These are phyloP conservation scores for Zhengitettix transpicula DNA, from an alignment of 2,888 invertebrate species.

Conservation along the genomic window DNA sequence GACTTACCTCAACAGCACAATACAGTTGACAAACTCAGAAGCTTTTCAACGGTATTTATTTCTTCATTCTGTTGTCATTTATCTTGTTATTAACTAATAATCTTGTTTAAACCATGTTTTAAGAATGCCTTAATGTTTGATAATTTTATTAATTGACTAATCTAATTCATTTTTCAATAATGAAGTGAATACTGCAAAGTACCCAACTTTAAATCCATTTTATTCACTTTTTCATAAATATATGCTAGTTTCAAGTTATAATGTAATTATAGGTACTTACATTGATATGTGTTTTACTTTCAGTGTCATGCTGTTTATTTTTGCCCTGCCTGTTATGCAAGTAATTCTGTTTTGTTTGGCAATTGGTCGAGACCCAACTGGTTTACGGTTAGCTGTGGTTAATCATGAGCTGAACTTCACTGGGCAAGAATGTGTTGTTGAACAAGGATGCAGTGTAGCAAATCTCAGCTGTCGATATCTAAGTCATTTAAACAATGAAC, in stretches of 20 bases:
- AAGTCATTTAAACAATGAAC: conserved; percentile 50
- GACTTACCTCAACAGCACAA: too few relatives aligned
- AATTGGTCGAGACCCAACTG: conserved; percentile 73
- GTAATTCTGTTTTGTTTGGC: conserved; percentile 86
- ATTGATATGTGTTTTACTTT: conserved; percentile 4
- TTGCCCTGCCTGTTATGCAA: conserved; percentile 85
- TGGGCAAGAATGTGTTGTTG: conserved; percentile 31
- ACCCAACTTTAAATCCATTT: not conserved
- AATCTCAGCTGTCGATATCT: conserved; percentile 69
- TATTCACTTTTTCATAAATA: not conserved
- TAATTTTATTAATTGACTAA: too few relatives aligned
- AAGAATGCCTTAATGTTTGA: too few relatives aligned
- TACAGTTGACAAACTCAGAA: too few relatives aligned
- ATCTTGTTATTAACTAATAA: too few relatives aligned
- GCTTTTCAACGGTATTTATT: too few relatives aligned
- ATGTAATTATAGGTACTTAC: too few relatives aligned
- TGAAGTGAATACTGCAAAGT: too few relatives aligned
- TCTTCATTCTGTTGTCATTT: too few relatives aligned
- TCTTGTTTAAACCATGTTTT: too few relatives aligned
- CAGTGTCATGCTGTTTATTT: conserved; percentile 79
- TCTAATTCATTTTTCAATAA: too few relatives aligned
- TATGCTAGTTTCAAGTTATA: too few relatives aligned
- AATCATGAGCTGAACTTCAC: conserved; percentile 38
- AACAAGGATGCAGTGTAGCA: conserved; percentile 49
- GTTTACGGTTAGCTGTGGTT: conserved; percentile 61